Evolutionary conservation across 2,888 invertebrate genomes (phyloP), one percentile per base, ranked within the genome.

Genomic region (Mythimna loreyi): DNA sequence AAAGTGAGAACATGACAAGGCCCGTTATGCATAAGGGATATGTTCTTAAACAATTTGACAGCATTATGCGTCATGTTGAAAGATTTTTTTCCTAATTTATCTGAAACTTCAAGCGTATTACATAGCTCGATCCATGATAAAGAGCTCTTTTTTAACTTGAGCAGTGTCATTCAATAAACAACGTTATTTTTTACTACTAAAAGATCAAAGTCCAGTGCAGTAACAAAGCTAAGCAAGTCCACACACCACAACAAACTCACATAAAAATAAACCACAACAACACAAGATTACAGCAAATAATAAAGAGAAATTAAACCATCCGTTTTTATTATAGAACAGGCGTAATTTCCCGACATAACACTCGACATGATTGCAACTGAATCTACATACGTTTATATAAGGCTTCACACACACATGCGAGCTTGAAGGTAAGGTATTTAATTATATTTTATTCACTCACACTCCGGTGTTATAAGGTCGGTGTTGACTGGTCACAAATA

Each of bases 241-340:
- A 47, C 25, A 45, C 11, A 45, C 25, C 11, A 57, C 43, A 25
- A 45, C 55, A 58, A 49, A 40, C 53, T 36, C 2, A 25, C 23
- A 68, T 9, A 59, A 57, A 50, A 75, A 75, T 58, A 69, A 75
- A 56, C 45, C 36, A 60, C 50, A 33, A 59, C 36, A 50, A 59
- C 43, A 53, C 64, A 75, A 65, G 66, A 70, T 60, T 70, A 64
- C 36, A 43, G 52, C 47, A 66, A 79, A 76, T 58, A 75, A 65
- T 71, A 75, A 76, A 76, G 55, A 77, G 52, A 77, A 81, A 81
- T 81, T 64, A 69, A 77, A 79, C 69, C 65, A 81, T 73, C 69
- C 78, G 63, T 67, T 77, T 81, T 76, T 80, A 80, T 80, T 60
- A 63, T 64, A 67, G 36, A 70, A 77, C 70, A 73, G 64, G 78